Percentiles rank a stretch among this genome's conserved stretches.
Evolutionary conservation across 2,888 invertebrate species (phyloP).

Genomic region (Neoitamus cyanurus): DNA sequence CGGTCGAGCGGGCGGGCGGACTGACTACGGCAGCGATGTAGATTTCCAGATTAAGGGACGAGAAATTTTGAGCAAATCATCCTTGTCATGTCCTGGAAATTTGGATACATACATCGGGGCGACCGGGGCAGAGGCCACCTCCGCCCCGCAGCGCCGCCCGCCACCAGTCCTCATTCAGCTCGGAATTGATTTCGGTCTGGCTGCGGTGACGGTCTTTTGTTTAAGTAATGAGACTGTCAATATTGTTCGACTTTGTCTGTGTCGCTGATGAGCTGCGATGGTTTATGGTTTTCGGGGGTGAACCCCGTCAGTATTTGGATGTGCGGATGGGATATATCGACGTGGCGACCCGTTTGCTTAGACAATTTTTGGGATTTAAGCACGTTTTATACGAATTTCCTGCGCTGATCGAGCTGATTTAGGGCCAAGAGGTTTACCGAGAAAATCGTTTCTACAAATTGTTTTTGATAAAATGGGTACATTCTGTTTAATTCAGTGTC

Average conservation of each 20-base stretch:
- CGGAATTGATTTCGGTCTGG: slow-evolving; percentile 34
- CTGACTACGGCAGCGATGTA: slow-evolving; percentile 15
- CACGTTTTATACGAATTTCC: background rate
- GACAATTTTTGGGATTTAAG: background rate
- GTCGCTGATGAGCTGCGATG: slow-evolving; percentile 10
- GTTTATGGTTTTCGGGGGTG: background rate
- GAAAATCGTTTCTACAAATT: too few species aligned
- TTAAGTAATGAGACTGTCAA: slow-evolving; percentile 31
- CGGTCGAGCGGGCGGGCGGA: background rate
- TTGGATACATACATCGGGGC: background rate
- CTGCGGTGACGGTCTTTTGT: slow-evolving; percentile 32
- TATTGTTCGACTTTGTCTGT: slow-evolving; percentile 7
- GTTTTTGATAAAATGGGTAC: too few species aligned
- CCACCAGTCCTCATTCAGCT: background rate
- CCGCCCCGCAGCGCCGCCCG: background rate
- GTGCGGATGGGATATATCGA: background rate
- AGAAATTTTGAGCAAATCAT: slow-evolving; percentile 40
- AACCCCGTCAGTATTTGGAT: background rate
- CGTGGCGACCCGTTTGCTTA: background rate
- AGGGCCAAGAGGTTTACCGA: too few species aligned
- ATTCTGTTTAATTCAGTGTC: too few species aligned
- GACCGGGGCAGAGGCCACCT: background rate
- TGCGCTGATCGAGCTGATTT: background rate
- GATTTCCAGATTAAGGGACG: slow-evolving; percentile 32
- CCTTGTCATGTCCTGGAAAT: slow-evolving; percentile 37